Base-by-base conservation (phyloP, 2,888 invertebrate species). In the Hyppa rectilinea region DNA sequence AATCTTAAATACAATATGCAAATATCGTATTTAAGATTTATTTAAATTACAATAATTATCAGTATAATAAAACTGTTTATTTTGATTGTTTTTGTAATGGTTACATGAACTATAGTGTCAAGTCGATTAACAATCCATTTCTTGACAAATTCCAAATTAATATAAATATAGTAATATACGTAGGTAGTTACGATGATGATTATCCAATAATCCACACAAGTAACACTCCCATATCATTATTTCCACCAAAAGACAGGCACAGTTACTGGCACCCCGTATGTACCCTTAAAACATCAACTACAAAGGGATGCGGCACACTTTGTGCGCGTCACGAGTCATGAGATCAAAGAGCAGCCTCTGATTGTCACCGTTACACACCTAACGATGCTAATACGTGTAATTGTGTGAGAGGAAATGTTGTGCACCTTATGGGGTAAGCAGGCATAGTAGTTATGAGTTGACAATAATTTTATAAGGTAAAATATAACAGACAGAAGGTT, bases 281-380 rank as follows among this genome's bases (percentile, higher is more conserved):
- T 31, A 43, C 52, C 78, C 71, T 53, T 53, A 73, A 69, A 66
- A 66, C 68, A 75, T 78, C 75, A 73, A 85, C 74, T 81, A 80
- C 71, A 80, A 75, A 74, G 78, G 65, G 52, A 31, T 20, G 31
- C 73, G 34, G 36, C 49, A 60, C 75, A 81, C 90, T 92, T 91
- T 92, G 90, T 85, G 73, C n/a, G 69, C 71, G 91, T 87, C 91
- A 90, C 91, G 90, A 87, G 86, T 81, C 79, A 26, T 79, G 17
- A 72, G 12, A 87, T 89, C 89, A 91, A 91, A 90, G 79, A 59
- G 62, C 69, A 50, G 34, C 74, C 68, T 69, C 71, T 71, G 64
- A 77, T 49, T 71, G 80, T 80, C 66, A 77, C 68, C 58, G 67
- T 76, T 50, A 62, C 53, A 66, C 53, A 64, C 67, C 60, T 70